These are phyloP conservation scores for Parasteatoda lunata DNA, from an alignment of 2,888 invertebrate genomes.

Conservation along the genomic window DNA sequence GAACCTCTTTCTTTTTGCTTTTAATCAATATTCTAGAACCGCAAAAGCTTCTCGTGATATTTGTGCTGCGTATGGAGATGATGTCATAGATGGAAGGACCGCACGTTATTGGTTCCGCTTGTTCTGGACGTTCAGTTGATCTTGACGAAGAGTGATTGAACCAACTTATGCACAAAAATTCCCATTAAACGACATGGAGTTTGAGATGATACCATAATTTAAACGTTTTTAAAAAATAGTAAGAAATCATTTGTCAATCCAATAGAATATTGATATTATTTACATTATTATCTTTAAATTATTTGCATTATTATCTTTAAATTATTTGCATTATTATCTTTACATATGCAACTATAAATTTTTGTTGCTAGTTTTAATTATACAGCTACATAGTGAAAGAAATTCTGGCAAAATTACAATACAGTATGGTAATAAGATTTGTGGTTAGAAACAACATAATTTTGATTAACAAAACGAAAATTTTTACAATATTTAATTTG, in stretches of 20 bases:
- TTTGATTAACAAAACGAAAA: no score
- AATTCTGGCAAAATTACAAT: no score
- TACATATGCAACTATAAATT: no score
- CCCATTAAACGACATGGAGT: neutral
- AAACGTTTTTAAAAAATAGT: conserved; percentile 18
- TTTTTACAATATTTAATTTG: no score
- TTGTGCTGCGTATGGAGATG: neutral
- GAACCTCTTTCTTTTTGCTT: conserved; percentile 3
- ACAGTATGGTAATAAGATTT: no score
- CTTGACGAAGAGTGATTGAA: neutral
- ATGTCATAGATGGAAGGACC: neutral
- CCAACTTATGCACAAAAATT: neutral
- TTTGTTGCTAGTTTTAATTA: no score
- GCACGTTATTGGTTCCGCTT: neutral
- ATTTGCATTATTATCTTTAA: no score
- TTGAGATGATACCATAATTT: conserved; percentile 11
- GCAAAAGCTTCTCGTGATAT: neutral
- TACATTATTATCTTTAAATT: no score
- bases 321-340: no score
- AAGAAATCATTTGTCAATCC: neutral
- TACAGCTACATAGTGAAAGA: no score
- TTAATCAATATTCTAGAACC: neutral
- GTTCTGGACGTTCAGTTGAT: neutral
- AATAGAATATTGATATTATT: no score
- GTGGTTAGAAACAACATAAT: no score